Evolutionary conservation across 1,140 invertebrate genomes (phyloP).

Genomic region (Penaeus indicus): DNA sequence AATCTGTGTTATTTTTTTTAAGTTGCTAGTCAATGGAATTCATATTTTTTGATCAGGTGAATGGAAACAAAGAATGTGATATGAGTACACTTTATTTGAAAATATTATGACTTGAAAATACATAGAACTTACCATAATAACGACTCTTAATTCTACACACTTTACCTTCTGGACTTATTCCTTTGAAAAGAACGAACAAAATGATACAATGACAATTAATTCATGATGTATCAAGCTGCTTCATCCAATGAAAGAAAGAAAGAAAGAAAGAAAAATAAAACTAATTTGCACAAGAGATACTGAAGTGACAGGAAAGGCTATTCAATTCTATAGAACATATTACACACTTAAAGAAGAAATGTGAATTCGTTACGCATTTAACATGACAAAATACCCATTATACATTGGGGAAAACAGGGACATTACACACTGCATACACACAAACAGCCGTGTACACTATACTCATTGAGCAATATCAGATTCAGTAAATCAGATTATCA

Average conservation of each 20-base stretch:
- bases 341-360: too few relatives aligned
- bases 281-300: too few relatives aligned
- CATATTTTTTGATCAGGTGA: conserved; percentile 61
- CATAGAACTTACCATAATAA: conserved; percentile 48
- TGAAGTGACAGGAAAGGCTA: too few relatives aligned
- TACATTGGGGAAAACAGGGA: background rate
- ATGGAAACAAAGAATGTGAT: conserved; percentile 59
- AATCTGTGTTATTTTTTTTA: conserved; percentile 60
- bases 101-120: conserved; percentile 62
- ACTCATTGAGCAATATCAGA: background rate
- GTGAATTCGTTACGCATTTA: too few relatives aligned
- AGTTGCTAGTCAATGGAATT: conserved; percentile 60
- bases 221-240: too few relatives aligned
- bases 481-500: background rate
- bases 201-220: too few relatives aligned
- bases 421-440: background rate
- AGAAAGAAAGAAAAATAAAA: too few relatives aligned
- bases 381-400: background rate
- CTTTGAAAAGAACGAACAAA: background rate
- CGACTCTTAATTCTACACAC: conserved; percentile 28
- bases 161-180: background rate
- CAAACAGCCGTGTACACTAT: background rate
- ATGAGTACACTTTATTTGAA: conserved; percentile 62
- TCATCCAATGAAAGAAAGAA: too few relatives aligned
- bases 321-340: too few relatives aligned